These are phyloP conservation scores for Drosophila ochracea DNA, from an alignment of 2,888 invertebrate species.

Conservation along the genomic window DNA sequence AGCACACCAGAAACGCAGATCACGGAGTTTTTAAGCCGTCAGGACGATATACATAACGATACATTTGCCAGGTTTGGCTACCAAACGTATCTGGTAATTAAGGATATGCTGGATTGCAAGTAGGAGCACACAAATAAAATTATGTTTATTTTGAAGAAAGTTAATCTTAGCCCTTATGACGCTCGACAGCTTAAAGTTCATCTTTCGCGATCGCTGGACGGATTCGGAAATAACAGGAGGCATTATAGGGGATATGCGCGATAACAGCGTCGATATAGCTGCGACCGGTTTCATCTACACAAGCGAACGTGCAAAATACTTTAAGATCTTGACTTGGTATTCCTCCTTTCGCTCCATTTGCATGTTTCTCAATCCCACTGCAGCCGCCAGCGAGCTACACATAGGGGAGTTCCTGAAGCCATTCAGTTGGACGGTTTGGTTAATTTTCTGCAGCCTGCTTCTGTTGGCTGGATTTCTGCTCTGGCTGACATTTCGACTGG, in stretches of 20 bases:
- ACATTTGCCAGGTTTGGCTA: conserved; percentile 69
- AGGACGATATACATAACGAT: conserved; percentile 63
- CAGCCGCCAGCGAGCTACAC: conserved; percentile 85
- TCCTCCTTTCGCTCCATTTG: conserved; percentile 85
- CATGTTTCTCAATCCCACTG: conserved; percentile 87
- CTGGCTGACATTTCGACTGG: conserved; percentile 81
- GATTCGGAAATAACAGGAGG: conserved; percentile 72
- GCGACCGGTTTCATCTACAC: conserved; percentile 55
- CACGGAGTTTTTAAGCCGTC: conserved; percentile 43
- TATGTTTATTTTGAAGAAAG: background rate
- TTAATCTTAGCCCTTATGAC: background rate
- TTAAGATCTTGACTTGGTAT: conserved; percentile 56
- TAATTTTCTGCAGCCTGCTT: conserved; percentile 84
- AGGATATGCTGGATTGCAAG: conserved; percentile 77
- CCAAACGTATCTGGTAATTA: conserved; percentile 56
- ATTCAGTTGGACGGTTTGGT: conserved; percentile 87
- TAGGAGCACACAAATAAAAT: conserved; percentile 33
- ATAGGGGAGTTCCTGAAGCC: conserved; percentile 87
- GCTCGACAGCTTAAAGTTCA: conserved; percentile 57
- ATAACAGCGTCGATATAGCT: conserved; percentile 68
- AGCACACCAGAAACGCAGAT: conserved; percentile 45
- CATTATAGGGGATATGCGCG: conserved; percentile 69
- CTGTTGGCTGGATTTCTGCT: conserved; percentile 81
- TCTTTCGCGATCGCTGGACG: conserved; percentile 72
- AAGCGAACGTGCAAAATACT: conserved; percentile 50